Conservation (phyloP, 1,140 invertebrate genomes). For the Hetaerina americana region DNA sequence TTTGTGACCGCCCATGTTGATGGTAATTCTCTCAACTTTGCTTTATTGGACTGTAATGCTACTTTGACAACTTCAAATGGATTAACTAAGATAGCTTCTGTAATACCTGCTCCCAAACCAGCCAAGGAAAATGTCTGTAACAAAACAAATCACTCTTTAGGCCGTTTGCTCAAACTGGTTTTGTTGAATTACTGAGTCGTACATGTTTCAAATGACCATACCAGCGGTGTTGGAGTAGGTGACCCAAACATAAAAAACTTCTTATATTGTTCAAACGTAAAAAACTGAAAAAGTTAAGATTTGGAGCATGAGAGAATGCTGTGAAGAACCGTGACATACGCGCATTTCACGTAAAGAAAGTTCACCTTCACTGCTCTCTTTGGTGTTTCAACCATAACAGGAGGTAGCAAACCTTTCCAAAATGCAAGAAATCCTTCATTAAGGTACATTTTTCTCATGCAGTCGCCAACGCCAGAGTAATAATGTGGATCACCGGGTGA, state of each 20-base stretch:
- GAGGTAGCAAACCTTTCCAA: conserved; percentile 87
- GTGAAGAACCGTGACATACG: neutral
- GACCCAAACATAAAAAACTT: conserved; percentile 64
- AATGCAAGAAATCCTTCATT: conserved; percentile 66
- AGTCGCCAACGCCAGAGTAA: conserved; percentile 71
- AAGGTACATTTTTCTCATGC: conserved; percentile 75
- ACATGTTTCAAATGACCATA: conserved; percentile 25
- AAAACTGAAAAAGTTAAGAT: conserved; percentile 44
- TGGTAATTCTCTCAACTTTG: conserved; percentile 36
- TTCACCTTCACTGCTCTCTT: conserved; percentile 76
- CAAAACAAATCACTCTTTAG: conserved; percentile 22
- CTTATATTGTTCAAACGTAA: conserved; percentile 89
- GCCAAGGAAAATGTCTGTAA: conserved; percentile 71
- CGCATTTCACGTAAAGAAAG: neutral
- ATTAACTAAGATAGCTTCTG: conserved; percentile 81
- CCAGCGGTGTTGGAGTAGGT: conserved; percentile 53
- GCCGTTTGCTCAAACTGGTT: too few species aligned
- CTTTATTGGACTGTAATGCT: conserved; percentile 55
- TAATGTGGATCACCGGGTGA: conserved; percentile 41
- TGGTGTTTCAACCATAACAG: conserved; percentile 86
- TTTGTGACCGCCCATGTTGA: conserved; percentile 65
- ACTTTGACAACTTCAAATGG: conserved; percentile 94
- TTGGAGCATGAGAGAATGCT: neutral
- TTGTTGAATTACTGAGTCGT: neutral
- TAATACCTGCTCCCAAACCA: conserved; percentile 71